Evolutionary conservation across 1,140 invertebrate species (phyloP).

Genomic region (Xylocopa sonorina): DNA sequence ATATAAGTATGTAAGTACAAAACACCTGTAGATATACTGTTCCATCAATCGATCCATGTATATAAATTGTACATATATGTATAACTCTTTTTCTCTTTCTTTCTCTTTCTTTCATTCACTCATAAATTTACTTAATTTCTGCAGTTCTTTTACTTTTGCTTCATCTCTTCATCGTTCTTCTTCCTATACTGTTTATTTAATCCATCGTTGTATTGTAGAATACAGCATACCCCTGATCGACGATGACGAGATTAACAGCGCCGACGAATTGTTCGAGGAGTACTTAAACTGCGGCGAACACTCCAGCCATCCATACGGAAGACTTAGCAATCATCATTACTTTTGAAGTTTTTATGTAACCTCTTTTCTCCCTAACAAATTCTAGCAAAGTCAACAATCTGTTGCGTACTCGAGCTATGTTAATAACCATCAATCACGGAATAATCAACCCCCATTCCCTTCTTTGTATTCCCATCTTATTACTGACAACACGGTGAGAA

Average conservation of each 20-base stretch:
- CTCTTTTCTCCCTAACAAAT: not conserved
- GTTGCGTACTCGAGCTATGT: not conserved
- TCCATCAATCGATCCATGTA: slow-evolving; percentile 32
- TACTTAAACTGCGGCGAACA: not conserved
- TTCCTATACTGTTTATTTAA: not conserved
- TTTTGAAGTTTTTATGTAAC: not conserved
- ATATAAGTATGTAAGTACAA: slow-evolving; percentile 44
- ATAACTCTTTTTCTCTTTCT: not conserved
- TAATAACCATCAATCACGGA: not conserved
- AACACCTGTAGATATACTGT: slow-evolving; percentile 43
- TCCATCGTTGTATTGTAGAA: slow-evolving; percentile 1
- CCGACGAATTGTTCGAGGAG: slow-evolving; percentile 8
- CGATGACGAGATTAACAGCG: slow-evolving; percentile 14
- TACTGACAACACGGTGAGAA: not conserved
- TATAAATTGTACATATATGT: slow-evolving; percentile 32
- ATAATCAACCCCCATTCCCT: not conserved
- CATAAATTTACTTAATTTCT: slow-evolving; percentile 46
- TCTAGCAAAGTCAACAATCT: not conserved
- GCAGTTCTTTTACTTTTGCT: slow-evolving; percentile 28
- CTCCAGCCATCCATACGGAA: not conserved
- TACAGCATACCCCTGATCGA: slow-evolving; percentile 14
- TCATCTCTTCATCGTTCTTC: slow-evolving; percentile 1
- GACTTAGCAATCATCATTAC: not conserved
- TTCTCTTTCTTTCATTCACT: slow-evolving; percentile 26
- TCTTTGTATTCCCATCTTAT: not conserved